These are phyloP conservation scores for Platorchestia sp. DNA, from an alignment of 1,140 invertebrate genomes.

Conservation along the genomic window DNA sequence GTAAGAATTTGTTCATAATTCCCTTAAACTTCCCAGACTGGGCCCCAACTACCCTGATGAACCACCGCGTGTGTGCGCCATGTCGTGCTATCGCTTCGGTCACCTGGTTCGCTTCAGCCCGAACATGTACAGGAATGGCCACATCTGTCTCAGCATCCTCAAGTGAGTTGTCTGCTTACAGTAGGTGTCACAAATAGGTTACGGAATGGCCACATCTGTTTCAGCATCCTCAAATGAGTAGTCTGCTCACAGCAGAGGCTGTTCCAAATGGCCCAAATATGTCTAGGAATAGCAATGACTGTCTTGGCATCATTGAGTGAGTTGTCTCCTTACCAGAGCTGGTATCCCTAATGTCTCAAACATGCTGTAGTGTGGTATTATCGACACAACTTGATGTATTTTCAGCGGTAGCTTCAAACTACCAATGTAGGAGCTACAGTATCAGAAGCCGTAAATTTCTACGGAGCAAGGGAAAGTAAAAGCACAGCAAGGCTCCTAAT, in stretches of 20 bases:
- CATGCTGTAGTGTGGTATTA: no score
- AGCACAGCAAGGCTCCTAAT: no score
- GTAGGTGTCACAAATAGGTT: no score
- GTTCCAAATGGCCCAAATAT: no score
- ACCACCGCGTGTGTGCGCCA: conserved; percentile 5
- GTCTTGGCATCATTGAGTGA: conserved; percentile 11
- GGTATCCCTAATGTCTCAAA: no score
- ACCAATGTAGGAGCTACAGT: no score
- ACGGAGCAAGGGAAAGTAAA: no score
- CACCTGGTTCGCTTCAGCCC: conserved; percentile 26
- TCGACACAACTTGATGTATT: no score
- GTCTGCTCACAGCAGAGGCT: no score
- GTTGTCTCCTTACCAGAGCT: no score
- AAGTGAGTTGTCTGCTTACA: background rate
- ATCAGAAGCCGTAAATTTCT: no score
- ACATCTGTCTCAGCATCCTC: conserved; percentile 28
- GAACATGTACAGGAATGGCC: conserved; percentile 31
- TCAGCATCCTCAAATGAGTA: conserved; percentile 36
- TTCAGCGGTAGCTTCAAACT: no score
- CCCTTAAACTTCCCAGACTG: background rate
- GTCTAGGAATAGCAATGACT: background rate
- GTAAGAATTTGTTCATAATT: background rate
- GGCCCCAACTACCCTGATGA: background rate
- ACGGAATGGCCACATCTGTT: conserved; percentile 23
- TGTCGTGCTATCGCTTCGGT: conserved; percentile 29